These are phyloP conservation scores for Lithophane leautieri DNA, from an alignment of 2,888 invertebrate genomes.

Conservation along the genomic window DNA sequence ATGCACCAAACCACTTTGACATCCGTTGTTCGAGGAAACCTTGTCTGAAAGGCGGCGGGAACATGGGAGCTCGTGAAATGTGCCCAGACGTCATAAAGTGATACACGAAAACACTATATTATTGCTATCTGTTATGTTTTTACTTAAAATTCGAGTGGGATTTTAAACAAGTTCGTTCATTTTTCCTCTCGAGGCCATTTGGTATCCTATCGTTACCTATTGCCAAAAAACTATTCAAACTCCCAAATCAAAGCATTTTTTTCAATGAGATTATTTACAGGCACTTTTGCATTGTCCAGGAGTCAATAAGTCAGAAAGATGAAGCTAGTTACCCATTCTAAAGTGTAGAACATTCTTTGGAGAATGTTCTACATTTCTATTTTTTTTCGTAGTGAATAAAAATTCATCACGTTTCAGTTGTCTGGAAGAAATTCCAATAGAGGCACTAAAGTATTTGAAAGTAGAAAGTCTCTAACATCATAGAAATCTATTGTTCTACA, in stretches of 20 bases:
- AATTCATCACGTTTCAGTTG: background rate
- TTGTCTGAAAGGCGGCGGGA: slow-evolving; percentile 33
- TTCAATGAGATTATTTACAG: background rate
- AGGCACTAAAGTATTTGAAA: background rate
- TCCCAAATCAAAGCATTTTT: too few relatives aligned
- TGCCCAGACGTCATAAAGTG: slow-evolving; percentile 37
- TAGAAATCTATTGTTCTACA: too few relatives aligned
- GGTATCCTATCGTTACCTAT: background rate
- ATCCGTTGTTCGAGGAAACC: slow-evolving; percentile 36
- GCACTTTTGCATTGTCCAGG: background rate
- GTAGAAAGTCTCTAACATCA: background rate
- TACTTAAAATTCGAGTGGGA: background rate
- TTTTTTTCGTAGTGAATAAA: background rate
- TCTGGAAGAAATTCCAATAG: background rate
- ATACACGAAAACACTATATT: slow-evolving; percentile 25
- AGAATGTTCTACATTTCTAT: too few relatives aligned
- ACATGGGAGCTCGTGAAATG: slow-evolving; percentile 6
- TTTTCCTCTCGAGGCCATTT: background rate
- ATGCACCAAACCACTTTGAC: slow-evolving; percentile 22
- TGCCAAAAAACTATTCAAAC: too few relatives aligned
- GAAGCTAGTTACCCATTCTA: background rate
- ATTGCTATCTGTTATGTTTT: slow-evolving; percentile 31
- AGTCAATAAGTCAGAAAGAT: background rate
- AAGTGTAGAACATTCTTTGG: background rate
- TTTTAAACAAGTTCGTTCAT: background rate